Percentiles rank a stretch among this genome's conserved stretches.
Conservation (phyloP, 2,113 vertebrate genomes). For the Malurus elegans region DNA sequence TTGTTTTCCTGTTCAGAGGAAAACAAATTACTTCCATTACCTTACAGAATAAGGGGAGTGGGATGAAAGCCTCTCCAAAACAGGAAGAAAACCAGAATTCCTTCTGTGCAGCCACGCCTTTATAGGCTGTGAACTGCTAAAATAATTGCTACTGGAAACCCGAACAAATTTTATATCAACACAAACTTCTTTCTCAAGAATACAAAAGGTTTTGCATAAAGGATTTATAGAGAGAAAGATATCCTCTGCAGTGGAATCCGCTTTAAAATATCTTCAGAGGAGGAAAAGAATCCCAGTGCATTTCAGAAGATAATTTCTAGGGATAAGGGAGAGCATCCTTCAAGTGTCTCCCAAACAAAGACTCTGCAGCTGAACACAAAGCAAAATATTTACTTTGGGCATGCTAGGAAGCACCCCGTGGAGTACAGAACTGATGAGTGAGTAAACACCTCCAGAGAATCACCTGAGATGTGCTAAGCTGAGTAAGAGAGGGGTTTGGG, state of each 20-base stretch:
- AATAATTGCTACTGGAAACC: not conserved
- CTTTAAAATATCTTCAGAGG: not conserved
- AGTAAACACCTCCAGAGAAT: not conserved
- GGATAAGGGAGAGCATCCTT: not conserved
- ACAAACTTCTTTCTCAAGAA: not conserved
- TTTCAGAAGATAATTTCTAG: not conserved
- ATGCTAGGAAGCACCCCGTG: not conserved
- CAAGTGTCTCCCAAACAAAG: not conserved
- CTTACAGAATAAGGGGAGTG: not conserved
- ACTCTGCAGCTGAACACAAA: not conserved
- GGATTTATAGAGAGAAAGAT: not conserved
- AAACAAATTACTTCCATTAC: not conserved
- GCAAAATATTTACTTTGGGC: not conserved
- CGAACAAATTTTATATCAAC: not conserved
- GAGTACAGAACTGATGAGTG: not conserved
- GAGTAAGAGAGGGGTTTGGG: not conserved
- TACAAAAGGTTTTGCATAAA: not conserved
- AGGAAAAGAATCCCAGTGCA: not conserved
- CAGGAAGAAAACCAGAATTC: not conserved
- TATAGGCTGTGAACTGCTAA: not conserved
- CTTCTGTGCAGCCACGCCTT: not conserved
- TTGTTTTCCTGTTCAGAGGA: not conserved
- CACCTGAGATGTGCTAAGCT: accelerated
- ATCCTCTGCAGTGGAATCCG: not conserved
- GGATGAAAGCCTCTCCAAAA: not conserved